These are phyloP conservation scores for Muraenolepis orangiensis DNA, from an alignment of 2,797 vertebrate genomes.

Conservation along the genomic window DNA sequence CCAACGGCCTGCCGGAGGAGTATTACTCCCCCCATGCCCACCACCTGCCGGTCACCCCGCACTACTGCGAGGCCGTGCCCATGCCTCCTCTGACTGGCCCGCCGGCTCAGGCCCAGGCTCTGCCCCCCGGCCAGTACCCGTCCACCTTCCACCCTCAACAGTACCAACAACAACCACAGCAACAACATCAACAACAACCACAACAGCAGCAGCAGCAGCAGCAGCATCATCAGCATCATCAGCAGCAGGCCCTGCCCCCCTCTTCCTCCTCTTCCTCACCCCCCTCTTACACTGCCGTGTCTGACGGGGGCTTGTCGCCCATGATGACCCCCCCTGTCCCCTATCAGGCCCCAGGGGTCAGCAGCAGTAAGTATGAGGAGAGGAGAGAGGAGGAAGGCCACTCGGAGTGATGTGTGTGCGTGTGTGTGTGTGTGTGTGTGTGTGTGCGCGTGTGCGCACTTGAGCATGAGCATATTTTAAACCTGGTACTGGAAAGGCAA, in stretches of 20 bases:
- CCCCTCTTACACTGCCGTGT: slow-evolving; percentile 80
- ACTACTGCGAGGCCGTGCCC: slow-evolving; percentile 70
- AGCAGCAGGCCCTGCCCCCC: slow-evolving; percentile 74
- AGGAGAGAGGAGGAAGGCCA: slow-evolving; percentile 53
- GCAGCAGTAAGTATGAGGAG: slow-evolving; percentile 87
- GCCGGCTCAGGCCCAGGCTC: slow-evolving; percentile 66
- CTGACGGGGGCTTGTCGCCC: slow-evolving; percentile 82
- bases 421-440: slow-evolving; percentile 14
- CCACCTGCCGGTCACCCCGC: slow-evolving; percentile 58
- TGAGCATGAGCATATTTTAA: not conserved
- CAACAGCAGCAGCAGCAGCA: slow-evolving; percentile 62
- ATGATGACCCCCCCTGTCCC: slow-evolving; percentile 84
- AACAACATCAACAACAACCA: slow-evolving; percentile 24
- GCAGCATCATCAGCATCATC: slow-evolving; percentile 70
- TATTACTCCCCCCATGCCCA: slow-evolving; percentile 66
- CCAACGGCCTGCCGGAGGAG: slow-evolving; percentile 70
- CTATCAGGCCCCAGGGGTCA: slow-evolving; percentile 78
- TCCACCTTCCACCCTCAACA: slow-evolving; percentile 64
- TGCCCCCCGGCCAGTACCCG: slow-evolving; percentile 63
- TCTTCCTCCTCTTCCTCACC: slow-evolving; percentile 70
- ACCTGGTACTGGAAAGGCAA: not conserved
- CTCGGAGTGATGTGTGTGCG: slow-evolving; percentile 38
- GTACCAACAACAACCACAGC: slow-evolving; percentile 55
- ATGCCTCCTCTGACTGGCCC: slow-evolving; percentile 66
- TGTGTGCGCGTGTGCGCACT: slow-evolving; percentile 14